Percentiles rank a stretch among this genome's conserved stretches.
Conservation (phyloP, 2,113 vertebrate species). For the Hystrix cristata region DNA sequence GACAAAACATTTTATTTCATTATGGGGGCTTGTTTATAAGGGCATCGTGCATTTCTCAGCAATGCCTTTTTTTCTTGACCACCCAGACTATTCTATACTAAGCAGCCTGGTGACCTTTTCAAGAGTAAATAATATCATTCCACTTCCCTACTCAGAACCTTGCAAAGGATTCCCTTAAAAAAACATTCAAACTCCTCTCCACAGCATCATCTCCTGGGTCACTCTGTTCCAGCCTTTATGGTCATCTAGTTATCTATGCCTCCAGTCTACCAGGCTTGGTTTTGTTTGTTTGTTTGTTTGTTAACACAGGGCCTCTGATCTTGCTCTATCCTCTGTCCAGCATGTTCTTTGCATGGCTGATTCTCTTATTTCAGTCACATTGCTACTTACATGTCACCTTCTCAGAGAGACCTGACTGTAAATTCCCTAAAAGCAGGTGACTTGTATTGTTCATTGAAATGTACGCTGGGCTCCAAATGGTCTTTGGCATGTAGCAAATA, state of each 20-base stretch:
- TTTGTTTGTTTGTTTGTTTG: not conserved
- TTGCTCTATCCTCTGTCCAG: not conserved
- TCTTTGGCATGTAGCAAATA: not conserved
- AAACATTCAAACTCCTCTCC: not conserved
- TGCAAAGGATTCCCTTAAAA: not conserved
- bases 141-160: not conserved
- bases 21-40: not conserved
- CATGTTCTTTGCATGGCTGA: not conserved
- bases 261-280: not conserved
- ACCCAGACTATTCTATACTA: not conserved
- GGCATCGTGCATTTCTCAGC: not conserved
- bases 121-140: not conserved
- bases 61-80: not conserved
- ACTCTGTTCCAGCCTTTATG: not conserved
- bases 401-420: not conserved
- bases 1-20: not conserved
- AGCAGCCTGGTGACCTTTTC: not conserved
- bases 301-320: not conserved
- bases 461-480: not conserved
- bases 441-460: not conserved
- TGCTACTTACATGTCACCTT: not conserved
- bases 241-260: not conserved
- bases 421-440: not conserved
- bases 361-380: not conserved
- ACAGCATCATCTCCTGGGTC: not conserved